Conservation (phyloP, 2,113 vertebrate species). For the Lichenostomus cassidix region DNA sequence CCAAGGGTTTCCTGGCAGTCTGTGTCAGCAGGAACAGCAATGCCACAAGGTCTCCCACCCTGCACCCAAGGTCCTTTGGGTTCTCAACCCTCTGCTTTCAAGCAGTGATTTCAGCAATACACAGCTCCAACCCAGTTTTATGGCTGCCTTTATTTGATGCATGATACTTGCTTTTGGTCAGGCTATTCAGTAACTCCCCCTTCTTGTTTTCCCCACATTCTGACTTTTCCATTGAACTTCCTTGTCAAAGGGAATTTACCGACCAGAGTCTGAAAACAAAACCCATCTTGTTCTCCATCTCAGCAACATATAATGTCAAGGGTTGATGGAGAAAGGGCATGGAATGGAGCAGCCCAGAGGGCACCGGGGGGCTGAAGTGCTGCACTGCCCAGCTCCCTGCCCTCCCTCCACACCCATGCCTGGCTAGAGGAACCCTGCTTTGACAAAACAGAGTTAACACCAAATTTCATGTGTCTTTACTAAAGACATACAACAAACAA, state of each 20-base stretch:
- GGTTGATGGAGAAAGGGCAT: neutral
- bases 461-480: neutral
- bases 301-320: neutral
- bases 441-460: neutral
- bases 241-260: neutral
- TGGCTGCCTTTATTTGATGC: neutral
- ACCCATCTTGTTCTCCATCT: neutral
- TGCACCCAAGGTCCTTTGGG: neutral
- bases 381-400: neutral
- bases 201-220: neutral
- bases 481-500: neutral
- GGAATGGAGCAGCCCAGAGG: neutral
- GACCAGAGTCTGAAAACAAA: constrained; percentile 5
- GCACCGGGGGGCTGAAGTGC: neutral
- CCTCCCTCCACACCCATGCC: neutral
- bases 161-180: neutral
- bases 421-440: neutral
- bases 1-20: neutral
- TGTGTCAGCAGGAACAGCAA: neutral
- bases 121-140: neutral
- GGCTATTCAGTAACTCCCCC: neutral
- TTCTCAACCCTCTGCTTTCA: neutral
- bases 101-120: neutral
- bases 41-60: neutral
- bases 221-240: neutral